Percentiles rank a stretch among this genome's conserved stretches.
These are phyloP conservation scores for Drosophila santomea DNA, from an alignment of 1,140 invertebrate genomes.

Conservation along the genomic window DNA sequence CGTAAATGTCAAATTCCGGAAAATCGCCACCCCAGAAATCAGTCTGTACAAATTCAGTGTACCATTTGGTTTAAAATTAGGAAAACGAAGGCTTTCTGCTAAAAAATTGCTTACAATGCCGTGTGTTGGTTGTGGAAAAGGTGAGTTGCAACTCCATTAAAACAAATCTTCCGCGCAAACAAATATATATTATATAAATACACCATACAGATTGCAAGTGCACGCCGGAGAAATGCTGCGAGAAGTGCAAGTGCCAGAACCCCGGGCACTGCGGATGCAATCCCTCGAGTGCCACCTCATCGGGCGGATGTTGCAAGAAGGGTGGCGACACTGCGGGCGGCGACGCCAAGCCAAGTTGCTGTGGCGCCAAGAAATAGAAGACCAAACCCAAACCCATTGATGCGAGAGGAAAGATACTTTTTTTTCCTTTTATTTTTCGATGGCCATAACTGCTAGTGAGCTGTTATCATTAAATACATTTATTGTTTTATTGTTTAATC, in stretches of 20 bases:
- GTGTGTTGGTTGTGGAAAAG: constrained; percentile 73
- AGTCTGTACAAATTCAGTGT: constrained; percentile 8
- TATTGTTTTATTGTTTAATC: constrained; percentile 60
- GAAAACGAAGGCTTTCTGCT: not conserved
- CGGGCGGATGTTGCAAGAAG: constrained; percentile 42
- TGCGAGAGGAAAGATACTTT: constrained; percentile 30
- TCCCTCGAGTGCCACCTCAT: constrained; percentile 19
- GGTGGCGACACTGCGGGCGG: not conserved
- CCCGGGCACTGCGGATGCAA: constrained; percentile 84
- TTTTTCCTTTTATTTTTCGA: constrained; percentile 30
- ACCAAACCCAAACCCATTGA: not conserved
- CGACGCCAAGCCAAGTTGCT: constrained; percentile 37
- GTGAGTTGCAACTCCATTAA: constrained; percentile 20
- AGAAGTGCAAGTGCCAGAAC: constrained; percentile 85
- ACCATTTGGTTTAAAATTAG: constrained; percentile 8
- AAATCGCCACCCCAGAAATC: not conserved
- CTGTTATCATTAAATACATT: constrained; percentile 49
- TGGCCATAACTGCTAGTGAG: constrained; percentile 45
- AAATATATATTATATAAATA: not conserved
- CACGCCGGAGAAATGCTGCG: constrained; percentile 85
- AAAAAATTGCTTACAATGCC: constrained; percentile 53
- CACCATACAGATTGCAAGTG: constrained; percentile 85
- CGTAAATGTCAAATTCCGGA: constrained; percentile 15
- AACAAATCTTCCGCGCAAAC: not conserved
- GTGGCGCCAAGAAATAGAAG: constrained; percentile 32